phyloP scores from a whole-genome alignment of 2,113 vertebrate genomes.

The Upupa epops region DNA sequence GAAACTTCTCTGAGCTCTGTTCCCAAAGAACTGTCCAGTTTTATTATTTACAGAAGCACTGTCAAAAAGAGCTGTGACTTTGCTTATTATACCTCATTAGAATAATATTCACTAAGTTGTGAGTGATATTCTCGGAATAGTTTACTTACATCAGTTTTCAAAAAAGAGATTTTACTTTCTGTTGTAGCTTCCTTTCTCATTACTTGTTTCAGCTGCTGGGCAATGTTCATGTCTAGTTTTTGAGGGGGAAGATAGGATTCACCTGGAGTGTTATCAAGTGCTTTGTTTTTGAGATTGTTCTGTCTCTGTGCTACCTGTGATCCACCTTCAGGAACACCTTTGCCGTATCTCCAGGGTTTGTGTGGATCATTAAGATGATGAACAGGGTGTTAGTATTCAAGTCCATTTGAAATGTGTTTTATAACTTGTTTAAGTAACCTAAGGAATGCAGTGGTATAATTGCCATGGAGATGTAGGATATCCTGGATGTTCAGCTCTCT shows the following conservation, averaged over 20 bases:
- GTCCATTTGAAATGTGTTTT: neutral
- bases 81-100: neutral
- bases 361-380: neutral
- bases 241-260: neutral
- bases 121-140: neutral
- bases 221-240: neutral
- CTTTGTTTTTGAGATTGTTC: neutral
- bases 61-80: neutral
- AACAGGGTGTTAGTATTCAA: neutral
- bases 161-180: neutral
- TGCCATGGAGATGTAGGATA: neutral
- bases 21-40: neutral
- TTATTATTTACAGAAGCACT: neutral
- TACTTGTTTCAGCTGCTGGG: neutral
- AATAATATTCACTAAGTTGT: neutral
- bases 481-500: neutral
- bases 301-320: fast-evolving
- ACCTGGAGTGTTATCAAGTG: neutral
- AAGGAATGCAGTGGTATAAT: neutral
- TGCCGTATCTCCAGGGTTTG: neutral
- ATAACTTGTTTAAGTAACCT: neutral
- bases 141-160: neutral
- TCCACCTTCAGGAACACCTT: neutral
- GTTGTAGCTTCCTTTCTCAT: neutral
- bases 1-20: neutral